phyloP scores from a whole-genome alignment of 2,113 vertebrate genomes.

The Chionomys nivalis region DNA sequence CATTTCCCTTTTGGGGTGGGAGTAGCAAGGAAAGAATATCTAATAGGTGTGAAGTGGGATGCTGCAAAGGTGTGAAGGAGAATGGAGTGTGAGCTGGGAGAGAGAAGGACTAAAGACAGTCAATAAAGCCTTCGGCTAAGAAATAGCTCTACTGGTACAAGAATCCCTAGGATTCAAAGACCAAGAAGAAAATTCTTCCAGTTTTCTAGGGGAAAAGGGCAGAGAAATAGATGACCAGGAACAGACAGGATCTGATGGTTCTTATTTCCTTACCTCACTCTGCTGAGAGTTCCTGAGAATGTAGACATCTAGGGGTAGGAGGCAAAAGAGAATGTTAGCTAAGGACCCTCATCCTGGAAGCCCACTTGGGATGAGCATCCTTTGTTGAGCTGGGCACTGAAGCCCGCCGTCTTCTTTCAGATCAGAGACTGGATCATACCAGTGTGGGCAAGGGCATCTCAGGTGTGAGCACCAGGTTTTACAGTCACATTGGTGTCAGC shows the following conservation, averaged over 20 bases:
- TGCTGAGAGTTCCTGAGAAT: background rate
- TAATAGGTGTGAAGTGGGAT: too few relatives aligned
- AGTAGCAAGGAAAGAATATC: background rate
- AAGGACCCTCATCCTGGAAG: background rate
- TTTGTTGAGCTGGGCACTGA: background rate
- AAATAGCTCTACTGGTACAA: background rate
- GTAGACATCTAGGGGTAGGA: background rate
- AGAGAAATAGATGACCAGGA: background rate
- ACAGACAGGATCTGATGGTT: background rate
- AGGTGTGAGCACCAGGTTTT: background rate
- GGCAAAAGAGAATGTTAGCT: background rate
- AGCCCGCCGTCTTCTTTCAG: background rate
- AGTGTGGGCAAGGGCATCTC: background rate
- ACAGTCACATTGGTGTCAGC: background rate
- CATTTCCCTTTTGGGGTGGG: background rate
- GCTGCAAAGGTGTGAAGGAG: background rate
- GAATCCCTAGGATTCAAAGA: background rate
- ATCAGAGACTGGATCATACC: background rate
- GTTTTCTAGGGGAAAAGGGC: background rate
- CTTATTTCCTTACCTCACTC: background rate
- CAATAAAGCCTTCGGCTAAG: background rate
- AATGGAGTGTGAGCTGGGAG: background rate
- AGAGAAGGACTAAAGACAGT: background rate
- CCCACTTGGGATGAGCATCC: background rate
- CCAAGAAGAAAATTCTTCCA: background rate